Base-by-base conservation (phyloP, 2,797 vertebrate genomes). In the Rhynchonycteris naso region DNA sequence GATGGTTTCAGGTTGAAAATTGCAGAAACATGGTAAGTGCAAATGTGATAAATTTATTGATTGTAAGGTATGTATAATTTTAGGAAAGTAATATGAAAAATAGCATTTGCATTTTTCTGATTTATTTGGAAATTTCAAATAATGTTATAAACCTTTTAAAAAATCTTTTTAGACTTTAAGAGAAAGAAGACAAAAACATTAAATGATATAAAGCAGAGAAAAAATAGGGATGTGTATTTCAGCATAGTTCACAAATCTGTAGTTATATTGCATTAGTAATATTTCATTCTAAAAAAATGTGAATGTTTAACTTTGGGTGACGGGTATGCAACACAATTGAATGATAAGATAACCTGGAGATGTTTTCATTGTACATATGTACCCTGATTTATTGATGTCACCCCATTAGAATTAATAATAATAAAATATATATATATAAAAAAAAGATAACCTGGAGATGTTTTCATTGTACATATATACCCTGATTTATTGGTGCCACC, bases 71-170 rank as follows among this genome's bases (percentile, higher is more conserved):
- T 71, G 58, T 86, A 0, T 75, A 90, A 93, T 89, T 95, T 96
- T 87, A 89, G 75, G 71, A 90, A 91, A 61, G 4, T 63, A 88
- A 56, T 93, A 81, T 79, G 22, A 80, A 6, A 97, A 95, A 76
- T 38, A 74, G 43, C 9, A 89, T 92, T 92, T 92, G 26, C 28
- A 63, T 80, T 91, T 86, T 92, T 71, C 86, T 87, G 30, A 89
- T 4, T 72, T 76, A 93, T 83, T 92, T 90, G 58, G n/a, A 95
- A 95, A 90, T 95, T 86, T 89, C 28, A 86, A 7, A 82, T 94
- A 38, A 76, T 80, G 61, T 80, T 78, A 0, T 38, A 15, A 91
- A 78, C 79, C 28, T n/a, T n/a, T 43, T 79, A 75, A 76, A 86
- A 1, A 91, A 54, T 61, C 0, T 56, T 88, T 12, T 59, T 69